These are phyloP conservation scores for Ctenomys sociabilis DNA, from an alignment of 2,113 vertebrate genomes.

Conservation along the genomic window DNA sequence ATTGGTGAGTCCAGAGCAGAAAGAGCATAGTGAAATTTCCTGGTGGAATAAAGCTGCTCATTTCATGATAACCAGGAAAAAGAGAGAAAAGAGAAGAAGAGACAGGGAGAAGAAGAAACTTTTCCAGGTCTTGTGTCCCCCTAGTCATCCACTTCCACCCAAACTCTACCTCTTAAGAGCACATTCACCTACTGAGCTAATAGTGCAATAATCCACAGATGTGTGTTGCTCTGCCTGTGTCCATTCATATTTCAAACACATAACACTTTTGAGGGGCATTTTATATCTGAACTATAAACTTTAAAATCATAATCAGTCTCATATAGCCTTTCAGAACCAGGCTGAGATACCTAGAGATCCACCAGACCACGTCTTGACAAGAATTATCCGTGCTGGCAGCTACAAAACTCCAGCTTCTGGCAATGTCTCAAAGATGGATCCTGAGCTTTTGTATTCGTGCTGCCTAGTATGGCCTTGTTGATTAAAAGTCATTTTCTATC, in stretches of 20 bases:
- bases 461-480: not conserved
- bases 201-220: not conserved
- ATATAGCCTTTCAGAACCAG: not conserved
- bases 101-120: not conserved
- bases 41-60: not conserved
- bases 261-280: not conserved
- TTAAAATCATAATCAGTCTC: not conserved
- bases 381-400: not conserved
- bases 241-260: not conserved
- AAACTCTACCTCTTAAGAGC: not conserved
- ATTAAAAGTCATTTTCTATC: not conserved
- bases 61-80: not conserved
- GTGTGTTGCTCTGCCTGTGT: not conserved
- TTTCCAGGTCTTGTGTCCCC: not conserved
- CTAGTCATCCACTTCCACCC: not conserved
- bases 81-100: not conserved
- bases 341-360: not conserved
- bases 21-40: not conserved
- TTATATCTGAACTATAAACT: not conserved
- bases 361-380: not conserved
- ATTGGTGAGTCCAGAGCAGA: not conserved
- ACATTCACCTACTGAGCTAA: not conserved
- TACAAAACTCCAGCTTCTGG: not conserved
- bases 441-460: not conserved
- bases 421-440: not conserved